phyloP scores from a whole-genome alignment of 1,140 invertebrate genomes.

The Acromyrmex charruanus region DNA sequence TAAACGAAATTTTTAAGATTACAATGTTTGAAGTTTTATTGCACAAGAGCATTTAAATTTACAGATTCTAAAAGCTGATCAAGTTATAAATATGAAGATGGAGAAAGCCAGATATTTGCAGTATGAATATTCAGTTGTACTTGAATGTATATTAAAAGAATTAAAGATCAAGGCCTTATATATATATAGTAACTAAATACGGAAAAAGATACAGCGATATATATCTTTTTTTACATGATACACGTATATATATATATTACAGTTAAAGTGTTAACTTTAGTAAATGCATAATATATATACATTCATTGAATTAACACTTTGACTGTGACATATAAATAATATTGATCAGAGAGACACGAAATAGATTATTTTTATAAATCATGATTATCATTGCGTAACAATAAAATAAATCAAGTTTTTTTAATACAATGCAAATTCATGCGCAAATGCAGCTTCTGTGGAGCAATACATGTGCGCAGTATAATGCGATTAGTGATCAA shows the following conservation, averaged over 20 bases:
- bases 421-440: too few species aligned
- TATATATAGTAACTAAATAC: background rate
- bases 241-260: too few species aligned
- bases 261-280: too few species aligned
- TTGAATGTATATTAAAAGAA: background rate
- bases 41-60: background rate
- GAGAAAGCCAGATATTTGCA: background rate
- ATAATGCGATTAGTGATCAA: too few species aligned
- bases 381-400: background rate
- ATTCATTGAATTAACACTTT: too few species aligned
- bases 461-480: too few species aligned
- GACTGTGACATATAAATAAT: background rate
- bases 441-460: too few species aligned
- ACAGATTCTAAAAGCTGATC: too few species aligned
- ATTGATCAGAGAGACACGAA: background rate
- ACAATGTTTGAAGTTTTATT: background rate
- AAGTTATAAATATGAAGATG: background rate
- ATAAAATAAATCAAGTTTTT: too few species aligned
- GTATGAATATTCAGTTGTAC: background rate
- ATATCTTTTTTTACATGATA: background rate
- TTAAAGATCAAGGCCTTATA: background rate
- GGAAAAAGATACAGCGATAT: background rate
- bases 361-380: background rate
- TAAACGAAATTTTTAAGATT: background rate
- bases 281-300: too few species aligned